phyloP scores from a whole-genome alignment of 2,797 vertebrate genomes.

The Xenops minutus region DNA sequence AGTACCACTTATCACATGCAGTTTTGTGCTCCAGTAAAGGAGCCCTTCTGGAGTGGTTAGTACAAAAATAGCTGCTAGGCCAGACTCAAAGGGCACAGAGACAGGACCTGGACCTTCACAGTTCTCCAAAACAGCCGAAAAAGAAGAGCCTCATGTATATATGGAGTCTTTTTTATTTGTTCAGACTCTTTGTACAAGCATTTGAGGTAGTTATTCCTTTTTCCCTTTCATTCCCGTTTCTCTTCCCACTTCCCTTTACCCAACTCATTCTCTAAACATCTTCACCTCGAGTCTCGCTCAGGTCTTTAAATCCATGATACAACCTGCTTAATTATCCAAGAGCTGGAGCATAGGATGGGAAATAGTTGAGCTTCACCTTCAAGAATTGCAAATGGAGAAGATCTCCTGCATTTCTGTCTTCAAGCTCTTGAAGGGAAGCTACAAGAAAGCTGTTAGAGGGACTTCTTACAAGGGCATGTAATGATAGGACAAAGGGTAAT shows the following conservation, averaged over 20 bases:
- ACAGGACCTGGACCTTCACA: background rate
- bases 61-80: background rate
- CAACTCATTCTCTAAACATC: background rate
- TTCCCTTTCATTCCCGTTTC: background rate
- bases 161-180: background rate
- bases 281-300: background rate
- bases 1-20: background rate
- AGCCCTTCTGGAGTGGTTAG: background rate
- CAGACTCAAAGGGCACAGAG: background rate
- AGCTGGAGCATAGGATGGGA: background rate
- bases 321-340: background rate
- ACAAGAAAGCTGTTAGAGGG: background rate
- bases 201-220: background rate
- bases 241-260: background rate
- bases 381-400: background rate
- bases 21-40: background rate
- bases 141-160: background rate
- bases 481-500: background rate
- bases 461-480: background rate
- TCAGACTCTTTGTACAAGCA: background rate
- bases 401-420: fast-evolving
- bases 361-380: background rate
- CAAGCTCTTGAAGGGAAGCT: background rate
- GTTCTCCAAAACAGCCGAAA: background rate
- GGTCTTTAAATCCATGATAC: background rate